phyloP scores from a whole-genome alignment of 1,140 invertebrate species.

The Hypothenemus hampei region DNA sequence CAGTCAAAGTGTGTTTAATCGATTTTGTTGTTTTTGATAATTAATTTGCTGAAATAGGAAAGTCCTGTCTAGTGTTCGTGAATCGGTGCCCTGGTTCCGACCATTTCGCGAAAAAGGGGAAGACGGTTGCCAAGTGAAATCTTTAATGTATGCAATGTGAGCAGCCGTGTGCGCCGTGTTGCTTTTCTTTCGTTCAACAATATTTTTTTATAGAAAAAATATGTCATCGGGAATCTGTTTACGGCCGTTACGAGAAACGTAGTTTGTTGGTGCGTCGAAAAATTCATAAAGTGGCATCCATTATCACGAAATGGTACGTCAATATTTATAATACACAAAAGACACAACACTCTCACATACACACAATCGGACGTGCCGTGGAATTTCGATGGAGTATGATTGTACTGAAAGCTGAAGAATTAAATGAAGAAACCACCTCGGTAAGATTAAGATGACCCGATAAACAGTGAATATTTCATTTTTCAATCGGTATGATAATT shows the following conservation, averaged over 20 bases:
- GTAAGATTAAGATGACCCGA: slow-evolving; percentile 26
- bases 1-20: no score
- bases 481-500: no score
- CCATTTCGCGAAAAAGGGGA: slow-evolving; percentile 36
- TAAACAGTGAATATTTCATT: slow-evolving; percentile 1
- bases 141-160: slow-evolving; percentile 40
- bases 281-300: slow-evolving; percentile 3
- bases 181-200: slow-evolving; percentile 15
- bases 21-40: not conserved
- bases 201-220: slow-evolving; percentile 32
- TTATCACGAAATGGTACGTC: not conserved
- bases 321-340: slow-evolving; percentile 16
- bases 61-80: not conserved
- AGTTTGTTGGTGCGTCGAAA: no score
- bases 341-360: slow-evolving; percentile 4
- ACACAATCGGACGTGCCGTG: not conserved
- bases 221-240: slow-evolving; percentile 30
- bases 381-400: slow-evolving; percentile 26
- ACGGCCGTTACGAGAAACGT: slow-evolving; percentile 17
- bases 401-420: slow-evolving; percentile 20
- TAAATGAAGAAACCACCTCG: slow-evolving; percentile 38
- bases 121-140: slow-evolving; percentile 40
- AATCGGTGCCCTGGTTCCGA: slow-evolving; percentile 29
- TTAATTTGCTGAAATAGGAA: not conserved
- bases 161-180: slow-evolving; percentile 31